A percentile compares a stretch with the other conserved stretches of the same genome.
These are phyloP conservation scores for Drosophila jambulina DNA, from an alignment of 1,140 invertebrate genomes.

Conservation along the genomic window DNA sequence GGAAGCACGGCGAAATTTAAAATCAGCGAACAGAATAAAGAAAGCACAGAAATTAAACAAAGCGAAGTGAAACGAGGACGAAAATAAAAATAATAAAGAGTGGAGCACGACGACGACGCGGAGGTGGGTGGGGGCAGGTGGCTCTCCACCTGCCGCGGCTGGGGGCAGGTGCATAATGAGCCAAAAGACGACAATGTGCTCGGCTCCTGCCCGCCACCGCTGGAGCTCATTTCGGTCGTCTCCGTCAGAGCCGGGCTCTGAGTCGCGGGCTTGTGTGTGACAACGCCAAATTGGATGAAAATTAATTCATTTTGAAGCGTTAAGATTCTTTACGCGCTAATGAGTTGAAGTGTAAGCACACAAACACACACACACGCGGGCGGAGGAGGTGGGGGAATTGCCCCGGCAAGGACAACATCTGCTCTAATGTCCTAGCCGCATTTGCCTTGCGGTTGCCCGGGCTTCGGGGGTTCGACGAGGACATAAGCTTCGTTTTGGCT, in stretches of 20 bases:
- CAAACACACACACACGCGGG: conserved; percentile 8
- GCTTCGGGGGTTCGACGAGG: not conserved
- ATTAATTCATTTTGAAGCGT: conserved; percentile 83
- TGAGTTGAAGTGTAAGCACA: conserved; percentile 70
- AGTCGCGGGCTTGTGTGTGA: conserved; percentile 44
- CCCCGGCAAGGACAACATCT: conserved; percentile 54
- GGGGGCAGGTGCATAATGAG: conserved; percentile 71
- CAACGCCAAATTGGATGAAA: conserved; percentile 78
- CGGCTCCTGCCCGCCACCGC: not conserved
- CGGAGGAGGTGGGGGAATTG: not conserved
- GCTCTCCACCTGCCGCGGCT: not conserved
- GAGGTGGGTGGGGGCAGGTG: not conserved
- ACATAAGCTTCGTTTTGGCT: conserved; percentile 20
- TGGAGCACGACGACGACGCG: conserved; percentile 3
- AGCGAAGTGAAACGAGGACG: conserved; percentile 17
- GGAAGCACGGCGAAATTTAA: conserved; percentile 43
- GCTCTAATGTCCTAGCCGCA: conserved; percentile 55
- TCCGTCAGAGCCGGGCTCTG: not conserved
- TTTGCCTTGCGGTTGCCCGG: conserved; percentile 54
- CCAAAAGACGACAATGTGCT: conserved; percentile 52
- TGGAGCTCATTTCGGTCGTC: not conserved
- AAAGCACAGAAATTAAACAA: conserved; percentile 47
- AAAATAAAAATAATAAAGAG: conserved; percentile 26
- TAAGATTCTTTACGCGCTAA: conserved; percentile 81
- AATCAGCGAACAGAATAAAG: conserved; percentile 41